These are phyloP conservation scores for Bombus superbus DNA, from an alignment of 1,140 invertebrate genomes.

Conservation along the genomic window DNA sequence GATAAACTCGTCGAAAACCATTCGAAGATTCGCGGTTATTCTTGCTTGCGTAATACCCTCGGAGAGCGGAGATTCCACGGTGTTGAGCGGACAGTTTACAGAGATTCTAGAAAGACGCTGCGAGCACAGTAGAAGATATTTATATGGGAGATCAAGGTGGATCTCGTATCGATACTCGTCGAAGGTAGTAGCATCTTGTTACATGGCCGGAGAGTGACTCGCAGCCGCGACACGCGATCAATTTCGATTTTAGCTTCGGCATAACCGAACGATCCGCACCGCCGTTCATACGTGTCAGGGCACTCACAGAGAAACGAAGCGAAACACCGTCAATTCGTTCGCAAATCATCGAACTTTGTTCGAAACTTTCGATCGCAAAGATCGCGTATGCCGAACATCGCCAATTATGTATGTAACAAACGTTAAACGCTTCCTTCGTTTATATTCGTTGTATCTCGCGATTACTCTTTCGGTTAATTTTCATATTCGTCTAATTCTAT, in stretches of 20 bases:
- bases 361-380: no score
- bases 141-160: background rate
- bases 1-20: background rate
- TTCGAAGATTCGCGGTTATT: background rate
- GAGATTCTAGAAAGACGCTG: background rate
- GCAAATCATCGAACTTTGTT: background rate
- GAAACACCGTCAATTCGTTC: background rate
- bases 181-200: background rate
- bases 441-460: no score
- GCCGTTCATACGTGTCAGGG: no score
- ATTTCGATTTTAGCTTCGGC: background rate
- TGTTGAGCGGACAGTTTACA: background rate
- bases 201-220: background rate
- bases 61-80: background rate
- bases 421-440: no score
- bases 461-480: no score
- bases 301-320: no score
- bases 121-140: background rate
- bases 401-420: no score
- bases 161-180: background rate
- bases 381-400: no score
- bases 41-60: background rate
- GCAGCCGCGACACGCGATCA: constrained; percentile 1
- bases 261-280: no score
- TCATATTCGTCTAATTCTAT: no score